Conservation (phyloP, 2,113 vertebrate genomes). For the Rhinolophus sinicus region DNA sequence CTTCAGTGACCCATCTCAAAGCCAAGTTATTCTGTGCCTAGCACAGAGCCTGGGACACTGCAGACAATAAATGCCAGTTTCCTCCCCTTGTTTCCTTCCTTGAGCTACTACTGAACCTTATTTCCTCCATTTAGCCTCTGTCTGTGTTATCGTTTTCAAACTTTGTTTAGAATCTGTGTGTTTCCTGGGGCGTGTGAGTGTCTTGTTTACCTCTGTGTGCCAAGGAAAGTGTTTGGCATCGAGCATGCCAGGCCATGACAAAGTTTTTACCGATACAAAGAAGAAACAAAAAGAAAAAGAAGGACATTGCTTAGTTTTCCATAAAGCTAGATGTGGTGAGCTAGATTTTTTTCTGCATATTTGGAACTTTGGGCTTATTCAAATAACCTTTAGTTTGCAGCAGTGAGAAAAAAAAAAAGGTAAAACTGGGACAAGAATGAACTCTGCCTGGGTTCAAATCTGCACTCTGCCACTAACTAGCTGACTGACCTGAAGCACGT, state of each 20-base stretch:
- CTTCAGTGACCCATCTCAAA: background rate
- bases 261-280: background rate
- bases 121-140: background rate
- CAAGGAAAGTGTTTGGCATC: background rate
- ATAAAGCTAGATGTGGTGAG: background rate
- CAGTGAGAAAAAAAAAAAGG: background rate
- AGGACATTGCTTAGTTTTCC: background rate
- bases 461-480: background rate
- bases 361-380: constrained; percentile 17
- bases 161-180: background rate
- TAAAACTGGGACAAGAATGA: background rate
- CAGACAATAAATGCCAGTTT: background rate
- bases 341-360: background rate
- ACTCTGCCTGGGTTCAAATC: background rate
- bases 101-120: background rate
- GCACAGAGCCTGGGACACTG: background rate
- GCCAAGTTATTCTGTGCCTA: background rate
- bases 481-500: background rate
- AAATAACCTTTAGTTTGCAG: background rate
- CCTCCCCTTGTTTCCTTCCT: background rate
- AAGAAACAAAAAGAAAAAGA: background rate
- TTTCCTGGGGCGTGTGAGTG: background rate
- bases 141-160: background rate
- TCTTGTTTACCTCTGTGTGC: background rate
- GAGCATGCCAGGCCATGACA: background rate